Evolutionary conservation across 2,888 invertebrate species (phyloP).

Genomic region (Eustalomyia histrio): DNA sequence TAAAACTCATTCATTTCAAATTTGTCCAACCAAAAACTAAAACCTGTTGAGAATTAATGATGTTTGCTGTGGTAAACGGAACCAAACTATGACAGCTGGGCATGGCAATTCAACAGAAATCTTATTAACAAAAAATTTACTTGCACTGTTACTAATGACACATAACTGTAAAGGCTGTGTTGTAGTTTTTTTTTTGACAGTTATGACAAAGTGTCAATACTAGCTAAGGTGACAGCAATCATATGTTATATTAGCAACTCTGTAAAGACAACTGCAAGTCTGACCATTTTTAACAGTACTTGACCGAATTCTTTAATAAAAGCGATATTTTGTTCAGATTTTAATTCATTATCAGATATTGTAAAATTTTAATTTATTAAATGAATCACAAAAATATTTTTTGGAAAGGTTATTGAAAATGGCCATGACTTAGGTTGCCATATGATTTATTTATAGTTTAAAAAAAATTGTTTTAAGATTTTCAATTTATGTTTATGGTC

Average conservation of each 20-base stretch:
- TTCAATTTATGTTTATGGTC: not conserved
- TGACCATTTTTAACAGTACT: conserved; percentile 13
- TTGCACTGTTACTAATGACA: not conserved
- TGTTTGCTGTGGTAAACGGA: conserved; percentile 41
- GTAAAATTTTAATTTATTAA: conserved; percentile 13
- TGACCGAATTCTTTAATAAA: conserved; percentile 46
- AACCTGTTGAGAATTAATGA: conserved; percentile 52
- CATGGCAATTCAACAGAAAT: conserved; percentile 7
- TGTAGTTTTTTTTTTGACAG: conserved; percentile 45
- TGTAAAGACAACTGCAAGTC: not conserved
- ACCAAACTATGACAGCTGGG: conserved; percentile 46
- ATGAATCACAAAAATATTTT: not conserved
- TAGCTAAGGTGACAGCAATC: conserved; percentile 66
- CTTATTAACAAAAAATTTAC: not conserved
- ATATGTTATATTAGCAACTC: conserved; percentile 23
- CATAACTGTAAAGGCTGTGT: conserved; percentile 10
- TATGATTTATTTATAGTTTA: not conserved
- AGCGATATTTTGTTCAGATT: not conserved
- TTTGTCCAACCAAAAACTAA: conserved; percentile 5
- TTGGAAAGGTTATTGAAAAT: not conserved
- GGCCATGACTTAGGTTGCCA: not conserved
- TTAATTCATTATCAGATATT: conserved; percentile 20
- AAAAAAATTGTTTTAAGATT: not conserved
- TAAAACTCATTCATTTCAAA: conserved; percentile 1
- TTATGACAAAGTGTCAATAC: conserved; percentile 73